These are phyloP conservation scores for Rhagologus leucostigma DNA, from an alignment of 2,113 vertebrate genomes.

Conservation along the genomic window DNA sequence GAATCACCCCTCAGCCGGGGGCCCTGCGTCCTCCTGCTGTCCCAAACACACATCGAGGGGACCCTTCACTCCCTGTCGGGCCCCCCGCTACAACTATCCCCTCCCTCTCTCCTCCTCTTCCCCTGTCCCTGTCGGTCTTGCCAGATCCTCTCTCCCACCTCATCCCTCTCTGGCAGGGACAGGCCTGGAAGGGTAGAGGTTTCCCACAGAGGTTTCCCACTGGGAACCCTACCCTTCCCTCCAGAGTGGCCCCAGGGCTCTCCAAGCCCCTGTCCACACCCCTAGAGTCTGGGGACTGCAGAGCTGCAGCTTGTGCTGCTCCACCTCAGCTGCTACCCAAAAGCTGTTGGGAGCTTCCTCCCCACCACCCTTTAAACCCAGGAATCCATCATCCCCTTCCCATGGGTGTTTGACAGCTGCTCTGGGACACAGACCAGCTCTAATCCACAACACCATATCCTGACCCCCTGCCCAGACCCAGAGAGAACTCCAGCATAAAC, in stretches of 20 bases:
- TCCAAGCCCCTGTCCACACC: not conserved
- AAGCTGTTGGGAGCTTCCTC: not conserved
- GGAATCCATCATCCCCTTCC: not conserved
- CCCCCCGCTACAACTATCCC: not conserved
- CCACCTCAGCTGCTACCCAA: not conserved
- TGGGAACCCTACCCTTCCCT: not conserved
- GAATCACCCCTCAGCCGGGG: too few relatives aligned
- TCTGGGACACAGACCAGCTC: not conserved
- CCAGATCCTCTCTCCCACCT: not conserved
- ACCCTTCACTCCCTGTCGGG: not conserved
- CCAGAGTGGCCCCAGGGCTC: not conserved
- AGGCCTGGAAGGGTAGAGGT: not conserved
- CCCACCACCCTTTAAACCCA: not conserved
- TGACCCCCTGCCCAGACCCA: not conserved
- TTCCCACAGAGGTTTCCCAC: not conserved
- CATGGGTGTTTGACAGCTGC: not conserved
- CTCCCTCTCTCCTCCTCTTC: not conserved
- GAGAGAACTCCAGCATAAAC: fast-evolving
- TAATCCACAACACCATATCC: fast-evolving
- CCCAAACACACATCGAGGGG: not conserved
- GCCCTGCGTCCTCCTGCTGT: not conserved
- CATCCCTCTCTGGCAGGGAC: not conserved
- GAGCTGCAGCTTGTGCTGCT: not conserved
- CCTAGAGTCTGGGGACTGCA: not conserved
- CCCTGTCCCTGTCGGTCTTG: too few relatives aligned